Base-by-base conservation (phyloP, 2,888 invertebrate genomes). In the Sussaba pulchella region DNA sequence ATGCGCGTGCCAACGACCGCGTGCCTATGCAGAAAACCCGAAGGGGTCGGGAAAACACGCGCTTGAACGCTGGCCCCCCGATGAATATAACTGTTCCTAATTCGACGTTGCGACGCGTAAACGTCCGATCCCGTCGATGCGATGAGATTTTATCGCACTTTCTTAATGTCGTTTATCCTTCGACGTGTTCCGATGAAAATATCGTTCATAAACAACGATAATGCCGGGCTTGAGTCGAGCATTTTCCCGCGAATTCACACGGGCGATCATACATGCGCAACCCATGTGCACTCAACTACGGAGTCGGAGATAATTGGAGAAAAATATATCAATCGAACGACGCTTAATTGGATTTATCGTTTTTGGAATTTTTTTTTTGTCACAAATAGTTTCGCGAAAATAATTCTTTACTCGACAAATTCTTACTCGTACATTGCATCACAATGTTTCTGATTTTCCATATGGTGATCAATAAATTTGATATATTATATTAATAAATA, bases 11-110 rank as follows among this genome's bases (percentile, higher is more conserved):
- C 76, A 80, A 80, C 67, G 80, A 76, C 76, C 72, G 69, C 41
- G 26, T 54, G 71, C 45, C 71, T 63, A 63, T 24, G 72, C 59
- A 72, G 41, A 70, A 74, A 70, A 54, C 17, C 52, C 39, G 45
- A 2, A 57, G 26, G 57, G 75, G 21, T 64, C 57, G 63, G 64
- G 24, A 14, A 50, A 63, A 69, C 63, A 17, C 71, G 71, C 45
- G 43, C 71, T 41, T 50, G 31, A 14, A 45, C 21, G 54, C 10
- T 61, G 41, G 31, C 31, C 26, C 45, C 61, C 43, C 69, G 41
- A 69, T 76, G 67, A 57, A 47, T 72, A 69, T 76, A 81, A 76
- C 80, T 76, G 80, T 81, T 81, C 63, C 80, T 81, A 81, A 81
- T 81, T 81, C 73, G 63, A 81, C 69, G 76, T 81, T 81, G 69